Percentiles rank a stretch among this genome's conserved stretches.
Evolutionary conservation across 2,888 invertebrate species (phyloP).

Genomic region (Mimumesa dahlbomi): DNA sequence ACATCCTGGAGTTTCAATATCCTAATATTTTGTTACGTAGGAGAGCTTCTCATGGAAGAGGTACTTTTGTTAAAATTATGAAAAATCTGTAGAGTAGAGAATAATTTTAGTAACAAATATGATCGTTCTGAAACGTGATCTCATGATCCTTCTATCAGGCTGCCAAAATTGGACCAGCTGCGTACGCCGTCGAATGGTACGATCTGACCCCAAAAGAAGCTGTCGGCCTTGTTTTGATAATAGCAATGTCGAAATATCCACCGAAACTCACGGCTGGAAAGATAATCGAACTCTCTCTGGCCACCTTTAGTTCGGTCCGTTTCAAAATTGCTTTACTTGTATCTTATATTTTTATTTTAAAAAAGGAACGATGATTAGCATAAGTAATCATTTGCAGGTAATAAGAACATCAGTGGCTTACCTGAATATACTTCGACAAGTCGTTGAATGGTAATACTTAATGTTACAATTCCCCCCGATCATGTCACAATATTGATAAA

Average conservation of each 20-base stretch:
- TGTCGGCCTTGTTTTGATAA: slow-evolving; percentile 58
- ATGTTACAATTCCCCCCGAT: background rate
- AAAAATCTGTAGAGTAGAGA: too few species aligned
- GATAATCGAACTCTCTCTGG: slow-evolving; percentile 64
- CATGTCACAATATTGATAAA: background rate
- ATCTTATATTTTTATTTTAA: too few species aligned
- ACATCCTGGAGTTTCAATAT: slow-evolving; percentile 66
- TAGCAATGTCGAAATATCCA: slow-evolving; percentile 58
- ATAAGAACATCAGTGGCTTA: slow-evolving; percentile 61
- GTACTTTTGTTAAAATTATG: slow-evolving; percentile 14
- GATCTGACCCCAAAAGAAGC: slow-evolving; percentile 39
- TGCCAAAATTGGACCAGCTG: slow-evolving; percentile 41
- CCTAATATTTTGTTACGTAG: slow-evolving; percentile 53
- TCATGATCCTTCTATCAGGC: slow-evolving; percentile 56
- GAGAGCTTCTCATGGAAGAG: slow-evolving; percentile 50
- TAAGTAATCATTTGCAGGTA: slow-evolving; percentile 46
- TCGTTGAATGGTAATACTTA: slow-evolving; percentile 19
- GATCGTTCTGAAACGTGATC: too few species aligned
- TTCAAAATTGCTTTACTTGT: too few species aligned
- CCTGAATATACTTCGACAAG: slow-evolving; percentile 57
- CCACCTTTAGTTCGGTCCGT: slow-evolving; percentile 65
- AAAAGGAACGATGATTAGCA: background rate
- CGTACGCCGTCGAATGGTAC: slow-evolving; percentile 56
- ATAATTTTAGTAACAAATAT: background rate
- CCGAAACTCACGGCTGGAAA: slow-evolving; percentile 68